Conservation (phyloP, 2,888 invertebrate species). For the Polydesmus complanatus region DNA sequence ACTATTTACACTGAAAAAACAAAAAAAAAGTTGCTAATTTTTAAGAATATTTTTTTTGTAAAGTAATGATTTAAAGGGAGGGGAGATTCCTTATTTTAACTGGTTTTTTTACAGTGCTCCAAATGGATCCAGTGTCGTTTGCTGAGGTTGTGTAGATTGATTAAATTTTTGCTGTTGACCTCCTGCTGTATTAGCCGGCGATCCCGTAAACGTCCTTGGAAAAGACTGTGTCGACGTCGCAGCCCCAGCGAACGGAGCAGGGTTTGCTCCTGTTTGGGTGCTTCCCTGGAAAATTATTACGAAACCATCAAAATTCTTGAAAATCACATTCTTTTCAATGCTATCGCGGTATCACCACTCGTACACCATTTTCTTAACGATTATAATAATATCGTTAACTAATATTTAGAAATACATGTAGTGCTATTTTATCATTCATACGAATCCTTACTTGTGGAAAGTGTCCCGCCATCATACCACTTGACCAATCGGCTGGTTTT, state of each 20-base stretch:
- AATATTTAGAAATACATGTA: no score
- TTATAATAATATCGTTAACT: no score
- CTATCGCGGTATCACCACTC: no score
- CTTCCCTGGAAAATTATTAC: background rate
- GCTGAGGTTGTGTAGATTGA: background rate
- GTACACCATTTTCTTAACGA: no score
- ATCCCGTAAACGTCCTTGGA: background rate
- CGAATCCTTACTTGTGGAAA: conserved; percentile 12
- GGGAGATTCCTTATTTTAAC: background rate
- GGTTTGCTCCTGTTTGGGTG: background rate
- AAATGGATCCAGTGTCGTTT: conserved; percentile 17
- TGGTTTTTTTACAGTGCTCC: conserved; percentile 15
- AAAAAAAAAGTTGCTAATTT: background rate
- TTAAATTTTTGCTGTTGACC: background rate
- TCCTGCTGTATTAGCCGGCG: background rate
- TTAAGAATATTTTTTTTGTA: no score
- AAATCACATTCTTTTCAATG: no score
- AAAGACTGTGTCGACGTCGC: background rate
- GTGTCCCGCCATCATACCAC: conserved; percentile 16
- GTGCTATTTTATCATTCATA: background rate
- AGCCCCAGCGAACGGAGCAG: background rate
- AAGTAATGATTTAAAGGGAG: no score
- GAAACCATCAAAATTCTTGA: no score
- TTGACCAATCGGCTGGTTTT: conserved; percentile 17
- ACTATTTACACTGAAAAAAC: background rate